Evolutionary conservation across 2,113 vertebrate genomes (phyloP).

Genomic region (Ibidorhyncha struthersii): DNA sequence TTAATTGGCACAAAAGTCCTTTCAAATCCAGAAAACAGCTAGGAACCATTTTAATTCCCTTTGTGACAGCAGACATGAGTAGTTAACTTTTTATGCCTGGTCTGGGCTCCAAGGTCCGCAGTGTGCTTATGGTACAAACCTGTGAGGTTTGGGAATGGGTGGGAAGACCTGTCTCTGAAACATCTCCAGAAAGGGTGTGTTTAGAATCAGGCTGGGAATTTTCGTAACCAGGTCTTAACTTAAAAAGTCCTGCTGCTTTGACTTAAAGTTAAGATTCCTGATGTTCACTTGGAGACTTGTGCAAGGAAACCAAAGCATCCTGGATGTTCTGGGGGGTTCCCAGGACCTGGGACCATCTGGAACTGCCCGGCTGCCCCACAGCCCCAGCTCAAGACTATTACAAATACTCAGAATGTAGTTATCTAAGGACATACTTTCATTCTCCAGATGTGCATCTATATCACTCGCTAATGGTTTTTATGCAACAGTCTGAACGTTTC

Average conservation of each 20-base stretch:
- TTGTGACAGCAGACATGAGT: neutral
- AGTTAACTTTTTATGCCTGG: neutral
- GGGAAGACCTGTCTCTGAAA: neutral
- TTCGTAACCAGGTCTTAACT: neutral
- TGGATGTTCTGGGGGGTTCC: neutral
- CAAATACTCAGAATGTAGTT: neutral
- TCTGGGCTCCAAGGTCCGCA: neutral
- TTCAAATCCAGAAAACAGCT: neutral
- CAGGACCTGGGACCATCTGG: neutral
- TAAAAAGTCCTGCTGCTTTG: neutral
- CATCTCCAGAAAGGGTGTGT: neutral
- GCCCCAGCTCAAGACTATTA: neutral
- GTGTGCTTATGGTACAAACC: neutral
- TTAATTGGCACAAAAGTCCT: neutral
- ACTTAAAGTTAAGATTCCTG: neutral
- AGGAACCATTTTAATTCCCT: neutral
- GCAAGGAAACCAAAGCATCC: neutral
- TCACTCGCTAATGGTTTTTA: neutral
- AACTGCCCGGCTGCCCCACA: neutral
- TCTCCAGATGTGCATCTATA: neutral
- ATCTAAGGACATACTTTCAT: neutral
- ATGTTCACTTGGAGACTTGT: neutral
- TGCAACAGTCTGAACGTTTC: neutral
- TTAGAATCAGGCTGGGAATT: neutral
- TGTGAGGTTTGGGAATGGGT: neutral